Percentiles rank a stretch among this genome's conserved stretches.
Conservation (phyloP, 2,113 vertebrate species). For the Egretta garzetta region DNA sequence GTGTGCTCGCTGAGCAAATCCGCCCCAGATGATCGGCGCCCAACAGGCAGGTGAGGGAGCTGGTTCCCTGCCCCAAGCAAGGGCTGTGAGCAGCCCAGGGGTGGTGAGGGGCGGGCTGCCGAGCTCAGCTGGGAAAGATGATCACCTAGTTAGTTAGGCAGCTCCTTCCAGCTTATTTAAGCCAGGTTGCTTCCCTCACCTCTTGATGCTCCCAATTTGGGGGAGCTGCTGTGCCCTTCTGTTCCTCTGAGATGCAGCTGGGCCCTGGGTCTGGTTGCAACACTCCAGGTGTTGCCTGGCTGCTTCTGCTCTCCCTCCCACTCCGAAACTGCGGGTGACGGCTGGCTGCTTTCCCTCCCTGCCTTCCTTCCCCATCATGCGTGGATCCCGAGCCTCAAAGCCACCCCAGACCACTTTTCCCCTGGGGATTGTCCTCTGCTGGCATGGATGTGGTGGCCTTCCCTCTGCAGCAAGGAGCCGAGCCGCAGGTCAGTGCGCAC, state of each 20-base stretch:
- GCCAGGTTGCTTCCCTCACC: background rate
- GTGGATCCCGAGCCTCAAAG: background rate
- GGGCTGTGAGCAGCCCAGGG: background rate
- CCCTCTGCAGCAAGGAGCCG: accelerated
- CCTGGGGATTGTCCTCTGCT: background rate
- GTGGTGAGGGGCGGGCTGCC: accelerated
- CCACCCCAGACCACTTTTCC: accelerated
- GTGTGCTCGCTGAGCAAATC: background rate
- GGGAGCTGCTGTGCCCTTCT: background rate
- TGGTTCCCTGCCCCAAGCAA: background rate
- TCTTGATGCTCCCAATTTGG: accelerated
- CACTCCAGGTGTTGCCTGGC: background rate
- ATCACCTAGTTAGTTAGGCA: background rate
- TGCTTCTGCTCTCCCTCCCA: conserved; percentile 6
- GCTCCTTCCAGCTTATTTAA: background rate
- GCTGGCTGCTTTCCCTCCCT: background rate
- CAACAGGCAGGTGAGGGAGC: background rate
- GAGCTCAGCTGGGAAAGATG: background rate
- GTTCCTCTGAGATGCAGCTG: accelerated
- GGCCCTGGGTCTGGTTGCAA: background rate
- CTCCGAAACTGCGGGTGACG: background rate
- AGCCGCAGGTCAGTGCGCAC: background rate
- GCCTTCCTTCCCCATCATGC: background rate
- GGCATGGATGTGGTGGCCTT: background rate
- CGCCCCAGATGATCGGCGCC: accelerated